These are phyloP conservation scores for Eumerus sabulonum DNA, from an alignment of 2,888 invertebrate genomes.

Conservation along the genomic window DNA sequence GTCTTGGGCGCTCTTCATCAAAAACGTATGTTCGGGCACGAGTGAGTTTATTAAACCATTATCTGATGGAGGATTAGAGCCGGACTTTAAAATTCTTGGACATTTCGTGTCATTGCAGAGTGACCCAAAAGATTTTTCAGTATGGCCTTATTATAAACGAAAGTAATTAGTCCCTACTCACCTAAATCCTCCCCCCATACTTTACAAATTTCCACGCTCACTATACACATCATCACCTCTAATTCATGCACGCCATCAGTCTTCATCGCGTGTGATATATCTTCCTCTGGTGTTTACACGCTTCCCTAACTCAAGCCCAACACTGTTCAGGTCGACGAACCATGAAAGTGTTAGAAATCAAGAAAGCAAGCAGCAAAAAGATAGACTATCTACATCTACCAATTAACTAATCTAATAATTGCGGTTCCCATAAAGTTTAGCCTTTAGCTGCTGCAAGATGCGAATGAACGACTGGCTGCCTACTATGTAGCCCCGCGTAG, in stretches of 20 bases:
- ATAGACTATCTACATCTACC: slow-evolving; percentile 5
- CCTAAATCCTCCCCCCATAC: too few species aligned
- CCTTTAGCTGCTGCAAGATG: slow-evolving; percentile 5
- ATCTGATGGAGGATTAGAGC: too few species aligned
- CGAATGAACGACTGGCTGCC: background rate
- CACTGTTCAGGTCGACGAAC: slow-evolving; percentile 51
- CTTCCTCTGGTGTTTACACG: background rate
- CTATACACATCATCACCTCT: background rate
- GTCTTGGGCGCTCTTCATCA: too few species aligned
- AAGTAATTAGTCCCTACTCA: too few species aligned
- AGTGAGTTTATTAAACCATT: too few species aligned
- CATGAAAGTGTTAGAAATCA: slow-evolving; percentile 38
- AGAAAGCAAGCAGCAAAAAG: slow-evolving; percentile 1
- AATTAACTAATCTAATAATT: slow-evolving; percentile 28
- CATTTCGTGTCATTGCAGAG: too few species aligned
- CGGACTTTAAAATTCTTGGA: too few species aligned
- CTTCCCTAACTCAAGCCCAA: background rate
- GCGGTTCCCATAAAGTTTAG: slow-evolving; percentile 12
- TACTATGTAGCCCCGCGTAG: too few species aligned
- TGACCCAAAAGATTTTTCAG: too few species aligned
- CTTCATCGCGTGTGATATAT: slow-evolving; percentile 35
- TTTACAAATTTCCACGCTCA: too few species aligned
- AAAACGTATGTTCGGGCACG: too few species aligned
- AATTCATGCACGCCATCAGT: slow-evolving; percentile 12
- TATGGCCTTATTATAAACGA: too few species aligned